Base-by-base conservation (phyloP, 2,888 invertebrate genomes). In the Cephus pulcher region DNA sequence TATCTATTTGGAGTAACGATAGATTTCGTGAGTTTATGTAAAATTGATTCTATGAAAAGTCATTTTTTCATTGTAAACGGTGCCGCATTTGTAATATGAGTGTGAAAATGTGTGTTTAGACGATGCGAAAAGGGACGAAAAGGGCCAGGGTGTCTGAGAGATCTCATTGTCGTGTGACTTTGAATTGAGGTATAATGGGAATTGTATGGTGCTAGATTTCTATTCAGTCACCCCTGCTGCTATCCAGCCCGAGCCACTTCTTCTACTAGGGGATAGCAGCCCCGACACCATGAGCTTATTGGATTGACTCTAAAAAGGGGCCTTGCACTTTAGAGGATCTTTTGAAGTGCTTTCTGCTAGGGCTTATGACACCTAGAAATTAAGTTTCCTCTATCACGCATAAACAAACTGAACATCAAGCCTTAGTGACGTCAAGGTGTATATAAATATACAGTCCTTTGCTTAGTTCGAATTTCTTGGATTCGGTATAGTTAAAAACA, bases 191-290 rank as follows among this genome's bases (percentile, higher is more conserved):
- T 88, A 90, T 89, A 90, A 89, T 89, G 87, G 88, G 87, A 86
- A 88, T 87, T 89, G 87, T 88, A 88, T 88, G 87, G 88, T 85
- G 83, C 86, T 86, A 87, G 89, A 89, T 90, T 90, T 90, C 89
- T 87, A 89, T 90, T 90, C 89, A 88, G 84, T 84, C 83, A 84
- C 84, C 56, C 74, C 69, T 77, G 75, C 74, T 80, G 37, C 23
- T 76, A 80, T 73, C 77, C 77, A 33, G 56, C 32, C 75, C 35
- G 34, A 74, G 75, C 74, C 56, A 34, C 30, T 73, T 69, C 74
- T n/a, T 56, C 73, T 68, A 23, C 56, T 56, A 56, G 56, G 56
- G 56, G 56, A 56, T 56, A 56, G 56, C 56, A 23, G 56, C 79
- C 74, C 70, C 74, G 76, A 79, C 75, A 78, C 73, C 76, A 82